These are phyloP conservation scores for Epizoanthus stellaris DNA, from an alignment of 92 coral and sea anemone species.

Conservation along the genomic window DNA sequence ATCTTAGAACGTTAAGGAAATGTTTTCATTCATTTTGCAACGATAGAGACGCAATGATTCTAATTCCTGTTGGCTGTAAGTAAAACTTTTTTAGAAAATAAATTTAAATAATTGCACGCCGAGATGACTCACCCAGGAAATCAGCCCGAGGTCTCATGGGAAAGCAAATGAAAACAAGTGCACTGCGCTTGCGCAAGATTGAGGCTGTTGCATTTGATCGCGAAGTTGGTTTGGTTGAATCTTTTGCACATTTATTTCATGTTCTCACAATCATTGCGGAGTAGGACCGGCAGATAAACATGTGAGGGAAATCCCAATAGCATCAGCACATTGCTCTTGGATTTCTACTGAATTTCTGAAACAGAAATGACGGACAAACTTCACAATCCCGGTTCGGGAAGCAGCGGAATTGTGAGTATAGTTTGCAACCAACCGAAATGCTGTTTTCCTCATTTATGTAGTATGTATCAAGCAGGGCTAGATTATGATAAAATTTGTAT, in stretches of 20 bases:
- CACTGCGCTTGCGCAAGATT: conserved; percentile 29
- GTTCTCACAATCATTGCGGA: background rate
- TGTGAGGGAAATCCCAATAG: conserved; percentile 1
- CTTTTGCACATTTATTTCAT: background rate
- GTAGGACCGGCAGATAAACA: conserved; percentile 2
- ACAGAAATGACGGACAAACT: conserved; percentile 31
- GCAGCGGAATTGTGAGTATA: conserved; percentile 41
- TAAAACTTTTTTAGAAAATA: background rate
- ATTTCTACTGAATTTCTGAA: background rate
- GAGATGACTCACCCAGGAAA: background rate
- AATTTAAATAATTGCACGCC: background rate
- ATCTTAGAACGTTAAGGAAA: background rate
- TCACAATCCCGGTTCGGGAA: conserved; percentile 25
- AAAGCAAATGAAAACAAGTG: conserved; percentile 31
- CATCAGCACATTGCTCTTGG: background rate
- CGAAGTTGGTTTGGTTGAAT: background rate
- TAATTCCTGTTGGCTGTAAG: background rate
- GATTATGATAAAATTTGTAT: too few species aligned
- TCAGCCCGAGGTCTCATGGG: conserved; percentile 38
- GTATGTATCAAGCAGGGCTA: too few species aligned
- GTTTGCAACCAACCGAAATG: background rate
- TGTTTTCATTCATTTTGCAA: background rate
- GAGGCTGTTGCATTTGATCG: conserved; percentile 40
- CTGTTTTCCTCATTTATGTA: background rate
- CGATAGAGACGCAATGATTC: background rate